A percentile compares a stretch with the other conserved stretches of the same genome.
These are phyloP conservation scores for Dissostichus mawsoni DNA, from an alignment of 2,113 vertebrate species.

Conservation along the genomic window DNA sequence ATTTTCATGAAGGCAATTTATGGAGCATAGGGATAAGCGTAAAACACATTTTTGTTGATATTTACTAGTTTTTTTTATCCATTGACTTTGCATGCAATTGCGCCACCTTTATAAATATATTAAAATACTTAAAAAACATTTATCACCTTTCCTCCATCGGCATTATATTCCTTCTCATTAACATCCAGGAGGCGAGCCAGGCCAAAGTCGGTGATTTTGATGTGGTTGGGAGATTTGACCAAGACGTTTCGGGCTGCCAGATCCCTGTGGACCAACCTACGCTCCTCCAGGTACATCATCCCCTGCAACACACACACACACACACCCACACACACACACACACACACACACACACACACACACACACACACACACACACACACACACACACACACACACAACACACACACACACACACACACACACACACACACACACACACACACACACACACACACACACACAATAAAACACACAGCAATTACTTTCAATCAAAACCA, in stretches of 20 bases:
- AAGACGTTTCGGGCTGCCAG: conserved; percentile 96
- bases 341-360: too few species aligned
- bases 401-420: conserved; percentile 12
- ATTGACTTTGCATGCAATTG: not conserved
- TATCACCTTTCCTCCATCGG: conserved; percentile 95
- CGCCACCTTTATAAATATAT: not conserved
- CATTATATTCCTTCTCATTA: conserved; percentile 98
- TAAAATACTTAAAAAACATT: not conserved
- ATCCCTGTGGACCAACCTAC: conserved; percentile 95
- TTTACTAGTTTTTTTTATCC: too few species aligned
- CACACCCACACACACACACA: conserved; percentile 16
- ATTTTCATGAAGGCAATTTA: not conserved
- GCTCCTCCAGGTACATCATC: conserved; percentile 99
- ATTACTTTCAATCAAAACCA: not conserved
- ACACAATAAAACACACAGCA: not conserved
- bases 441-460: not conserved
- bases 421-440: conserved; percentile 16
- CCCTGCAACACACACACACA: conserved; percentile 84
- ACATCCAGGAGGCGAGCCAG: conserved; percentile 94
- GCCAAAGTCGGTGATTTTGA: conserved; percentile 99
- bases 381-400: not conserved
- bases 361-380: not conserved
- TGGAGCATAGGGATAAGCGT: too few species aligned
- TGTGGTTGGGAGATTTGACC: conserved; percentile 98
- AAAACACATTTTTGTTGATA: too few species aligned